Base-by-base conservation (phyloP, 2,797 vertebrate genomes). In the Ctenopoma kingsleyae region DNA sequence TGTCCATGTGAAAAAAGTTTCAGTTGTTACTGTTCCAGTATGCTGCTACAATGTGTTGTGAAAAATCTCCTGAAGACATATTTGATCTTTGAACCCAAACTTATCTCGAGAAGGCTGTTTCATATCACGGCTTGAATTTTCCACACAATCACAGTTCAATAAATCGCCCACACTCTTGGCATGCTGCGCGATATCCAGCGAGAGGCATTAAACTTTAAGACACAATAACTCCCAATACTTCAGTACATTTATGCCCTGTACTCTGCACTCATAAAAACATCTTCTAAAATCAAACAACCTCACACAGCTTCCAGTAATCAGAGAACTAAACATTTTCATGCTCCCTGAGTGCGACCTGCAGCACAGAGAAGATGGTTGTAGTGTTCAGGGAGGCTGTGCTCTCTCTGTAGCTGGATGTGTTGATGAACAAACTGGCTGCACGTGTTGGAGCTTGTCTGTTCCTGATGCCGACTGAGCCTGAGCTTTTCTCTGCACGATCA, bases 381-480 rank as follows among this genome's bases (percentile, higher is more conserved):
- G 76, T 1, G 11, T 71, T 80, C 36, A 1, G 67, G 61, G 58
- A 70, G 65, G 63, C 67, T 58, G 36, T 6, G 27, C 50, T 44
- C 38, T 60, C 30, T 60, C 22, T 66, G 13, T 64, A 22, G 65
- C 68, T 68, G 65, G 75, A 90, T 43, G 84, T 88, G 87, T 90
- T 88, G 87, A 89, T 89, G 85, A 87, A 64, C 68, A 65, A 67
- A 80, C 78, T 59, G 85, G 74, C 74, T 38, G 78, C 90, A 91
- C 85, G 81, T 92, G 92, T 85, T 60, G 44, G 75, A 85, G 86
- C 91, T 86, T 74, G 90, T 71, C 91, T 77, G 78, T 71, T 86
- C 79, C 81, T 79, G 84, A 83, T 75, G 87, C 71, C 5, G 81
- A 84, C 82, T 57, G 80, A 84, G 78, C 67, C 57, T 19, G 43